phyloP scores from a whole-genome alignment of 2,797 vertebrate genomes.

The Gallinago solitaria region DNA sequence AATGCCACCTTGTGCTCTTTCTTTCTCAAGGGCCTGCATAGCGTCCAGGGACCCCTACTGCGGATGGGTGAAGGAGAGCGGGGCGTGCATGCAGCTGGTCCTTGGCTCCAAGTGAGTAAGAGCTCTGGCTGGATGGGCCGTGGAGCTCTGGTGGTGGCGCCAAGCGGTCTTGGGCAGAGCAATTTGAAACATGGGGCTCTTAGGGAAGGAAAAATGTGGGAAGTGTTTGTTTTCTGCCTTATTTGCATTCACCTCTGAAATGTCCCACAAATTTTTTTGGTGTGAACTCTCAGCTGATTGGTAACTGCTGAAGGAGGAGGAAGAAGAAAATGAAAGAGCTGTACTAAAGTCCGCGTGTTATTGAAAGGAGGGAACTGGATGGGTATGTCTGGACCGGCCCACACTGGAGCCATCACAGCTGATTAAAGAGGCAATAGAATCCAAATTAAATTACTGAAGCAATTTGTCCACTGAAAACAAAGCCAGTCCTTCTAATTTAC shows the following conservation, averaged over 20 bases:
- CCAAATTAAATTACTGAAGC: slow-evolving; percentile 62
- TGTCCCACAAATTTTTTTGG: not conserved
- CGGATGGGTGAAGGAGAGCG: slow-evolving; percentile 90
- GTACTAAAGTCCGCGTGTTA: not conserved
- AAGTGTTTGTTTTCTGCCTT: not conserved
- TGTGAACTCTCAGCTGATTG: slow-evolving; percentile 37
- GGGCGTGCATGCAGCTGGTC: slow-evolving; percentile 86
- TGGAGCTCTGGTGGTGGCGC: not conserved
- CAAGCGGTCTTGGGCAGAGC: not conserved
- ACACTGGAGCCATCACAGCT: slow-evolving; percentile 39
- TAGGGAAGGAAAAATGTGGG: not conserved
- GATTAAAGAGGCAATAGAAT: slow-evolving; percentile 66
- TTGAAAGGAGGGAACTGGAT: slow-evolving; percentile 47
- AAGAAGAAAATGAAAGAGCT: slow-evolving; percentile 49
- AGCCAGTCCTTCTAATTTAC: slow-evolving; percentile 65
- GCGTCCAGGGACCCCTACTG: slow-evolving; percentile 98
- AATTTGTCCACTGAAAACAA: slow-evolving; percentile 52
- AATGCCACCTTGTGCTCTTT: not conserved
- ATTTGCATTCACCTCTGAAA: slow-evolving; percentile 27
- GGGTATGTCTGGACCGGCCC: slow-evolving; percentile 41
- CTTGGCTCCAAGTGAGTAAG: slow-evolving; percentile 85
- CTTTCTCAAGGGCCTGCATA: slow-evolving; percentile 88
- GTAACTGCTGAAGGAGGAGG: slow-evolving; percentile 42
- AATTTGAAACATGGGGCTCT: not conserved
- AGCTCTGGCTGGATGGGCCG: not conserved